Evolutionary conservation across 2,797 vertebrate species (phyloP).

Genomic region (Gobio occitaniae): DNA sequence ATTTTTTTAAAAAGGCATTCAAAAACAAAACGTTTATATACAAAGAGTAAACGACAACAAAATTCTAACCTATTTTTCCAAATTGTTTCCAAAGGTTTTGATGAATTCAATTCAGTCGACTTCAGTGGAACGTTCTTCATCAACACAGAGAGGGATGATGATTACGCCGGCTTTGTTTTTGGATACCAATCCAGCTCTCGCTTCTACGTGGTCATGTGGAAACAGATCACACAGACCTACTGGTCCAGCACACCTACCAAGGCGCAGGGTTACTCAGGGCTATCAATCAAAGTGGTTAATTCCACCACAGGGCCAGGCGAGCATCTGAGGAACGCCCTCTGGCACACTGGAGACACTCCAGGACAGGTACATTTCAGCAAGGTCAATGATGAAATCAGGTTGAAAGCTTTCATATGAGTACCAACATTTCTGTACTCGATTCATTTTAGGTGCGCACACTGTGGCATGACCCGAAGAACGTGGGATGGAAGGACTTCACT

Average conservation of each 20-base stretch:
- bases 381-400: background rate
- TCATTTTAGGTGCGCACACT: conserved; percentile 88
- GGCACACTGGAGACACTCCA: conserved; percentile 96
- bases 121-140: conserved; percentile 99
- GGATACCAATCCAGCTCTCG: conserved; percentile 98
- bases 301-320: conserved; percentile 97
- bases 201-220: conserved; percentile 99
- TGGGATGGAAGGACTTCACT: conserved; percentile 98
- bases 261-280: conserved; percentile 95
- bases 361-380: conserved; percentile 84
- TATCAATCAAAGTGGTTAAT: conserved; percentile 98
- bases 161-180: conserved; percentile 97
- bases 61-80: conserved; percentile 16
- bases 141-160: conserved; percentile 96
- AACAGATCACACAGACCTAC: conserved; percentile 97
- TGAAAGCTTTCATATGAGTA: background rate
- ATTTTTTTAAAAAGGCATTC: background rate
- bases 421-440: background rate
- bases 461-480: conserved; percentile 96
- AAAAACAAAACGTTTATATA: background rate
- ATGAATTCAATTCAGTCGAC: conserved; percentile 96
- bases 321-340: conserved; percentile 95
- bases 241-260: conserved; percentile 94
- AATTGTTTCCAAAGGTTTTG: conserved; percentile 81
- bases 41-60: background rate